phyloP scores from a whole-genome alignment of 30 jellyfish, hydroid and myxozoan genomes.

The Hydractinia echinata region DNA sequence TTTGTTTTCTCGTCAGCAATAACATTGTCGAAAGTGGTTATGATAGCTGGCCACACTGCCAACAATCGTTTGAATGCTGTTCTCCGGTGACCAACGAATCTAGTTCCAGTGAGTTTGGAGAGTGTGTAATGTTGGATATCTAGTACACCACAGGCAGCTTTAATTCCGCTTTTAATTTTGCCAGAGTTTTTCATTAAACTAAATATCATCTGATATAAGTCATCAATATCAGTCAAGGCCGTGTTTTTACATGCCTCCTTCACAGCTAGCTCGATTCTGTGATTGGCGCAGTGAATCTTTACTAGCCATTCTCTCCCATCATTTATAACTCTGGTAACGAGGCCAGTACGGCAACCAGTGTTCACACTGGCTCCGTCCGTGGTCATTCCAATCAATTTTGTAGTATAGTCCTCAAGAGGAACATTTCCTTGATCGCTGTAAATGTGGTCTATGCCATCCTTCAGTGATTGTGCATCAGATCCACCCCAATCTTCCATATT shows the following conservation, averaged over 20 bases:
- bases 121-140: slow-evolving; percentile 43
- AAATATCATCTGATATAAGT: slow-evolving; percentile 34
- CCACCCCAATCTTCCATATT: slow-evolving; percentile 22
- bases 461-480: slow-evolving; percentile 17
- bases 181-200: slow-evolving; percentile 54
- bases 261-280: slow-evolving; percentile 73
- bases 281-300: slow-evolving; percentile 59
- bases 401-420: slow-evolving; percentile 32
- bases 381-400: slow-evolving; percentile 44
- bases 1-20: too few relatives aligned
- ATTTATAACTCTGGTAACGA: slow-evolving; percentile 40
- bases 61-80: slow-evolving; percentile 46
- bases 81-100: slow-evolving; percentile 58
- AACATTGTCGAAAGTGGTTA: slow-evolving; percentile 41
- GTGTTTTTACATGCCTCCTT: slow-evolving; percentile 42
- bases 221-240: slow-evolving; percentile 38
- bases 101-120: slow-evolving; percentile 51
- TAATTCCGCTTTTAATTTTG: slow-evolving; percentile 24
- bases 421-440: neutral
- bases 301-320: slow-evolving; percentile 59
- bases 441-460: neutral
- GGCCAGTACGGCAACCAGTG: slow-evolving; percentile 38
- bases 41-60: slow-evolving; percentile 65
- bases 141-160: slow-evolving; percentile 30
- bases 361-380: slow-evolving; percentile 68